Base-by-base conservation (phyloP, 2,888 invertebrate species). In the Eilema sororculum region DNA sequence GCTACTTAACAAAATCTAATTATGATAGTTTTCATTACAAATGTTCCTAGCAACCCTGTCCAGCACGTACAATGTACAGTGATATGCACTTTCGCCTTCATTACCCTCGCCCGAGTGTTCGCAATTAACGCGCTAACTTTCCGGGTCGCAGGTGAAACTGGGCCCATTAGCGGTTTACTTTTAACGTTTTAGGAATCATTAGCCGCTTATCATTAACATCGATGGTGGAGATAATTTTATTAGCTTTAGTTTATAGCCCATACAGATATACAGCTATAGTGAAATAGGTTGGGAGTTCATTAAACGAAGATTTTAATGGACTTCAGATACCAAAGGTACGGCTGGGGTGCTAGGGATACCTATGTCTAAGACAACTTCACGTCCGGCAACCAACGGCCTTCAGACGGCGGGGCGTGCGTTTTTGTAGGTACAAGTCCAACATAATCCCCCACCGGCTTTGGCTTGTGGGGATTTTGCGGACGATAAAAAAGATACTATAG, bases 51-150 rank as follows among this genome's bases (percentile, higher is more conserved):
- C 85, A 84, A 22, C 84, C 84, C 84, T 82, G 73, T 30, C 65
- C 69, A 69, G 61, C 73, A 56, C 77, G 80, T 83, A 82, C 81
- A 81, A 76, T 85, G 85, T 87, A 89, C 90, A 88, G 84, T 81
- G 86, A 86, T 91, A 88, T 90, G 90, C 90, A 91, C 91, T 92
- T 90, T 90, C 89, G 76, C 89, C 86, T 87, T 90, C 88, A 88
- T 88, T 85, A 84, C 86, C 84, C 87, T 74, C 80, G 85, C 84
- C 87, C 84, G 86, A 78, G 83, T 87, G 88, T 89, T 89, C 83
- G 87, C 88, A 92, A 91, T 92, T 93, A 91, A 90, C 88, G 84
- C 85, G 78, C 78, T 72, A 90, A 89, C 87, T 90, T 90, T 89
- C 84, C 86, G 87, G 89, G 88, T 90, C 90, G 87, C 89, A 89